Conservation (phyloP, 2,888 invertebrate genomes). For the Drosophila emarginata region DNA sequence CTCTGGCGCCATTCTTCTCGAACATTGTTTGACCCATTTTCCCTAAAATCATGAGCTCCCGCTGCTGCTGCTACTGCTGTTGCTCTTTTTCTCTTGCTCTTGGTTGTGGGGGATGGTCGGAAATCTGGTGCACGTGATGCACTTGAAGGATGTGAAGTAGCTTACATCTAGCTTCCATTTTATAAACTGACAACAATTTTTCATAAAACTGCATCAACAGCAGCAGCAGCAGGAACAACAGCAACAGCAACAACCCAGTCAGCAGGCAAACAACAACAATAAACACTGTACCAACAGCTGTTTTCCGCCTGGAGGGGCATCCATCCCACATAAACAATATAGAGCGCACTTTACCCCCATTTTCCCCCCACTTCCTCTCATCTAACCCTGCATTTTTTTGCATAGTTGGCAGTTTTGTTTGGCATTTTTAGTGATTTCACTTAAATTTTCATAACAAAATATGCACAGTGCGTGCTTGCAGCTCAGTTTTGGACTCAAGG, state of each 20-base stretch:
- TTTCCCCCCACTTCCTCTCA: background rate
- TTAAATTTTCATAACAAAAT: slow-evolving; percentile 79
- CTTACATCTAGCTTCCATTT: slow-evolving; percentile 58
- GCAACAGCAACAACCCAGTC: slow-evolving; percentile 8
- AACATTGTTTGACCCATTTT: slow-evolving; percentile 50
- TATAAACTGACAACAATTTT: slow-evolving; percentile 72
- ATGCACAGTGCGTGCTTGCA: slow-evolving; percentile 68
- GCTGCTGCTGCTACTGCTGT: background rate
- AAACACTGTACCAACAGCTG: slow-evolving; percentile 32
- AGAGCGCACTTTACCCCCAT: too few species aligned
- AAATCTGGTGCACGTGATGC: slow-evolving; percentile 51
- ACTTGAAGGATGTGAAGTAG: slow-evolving; percentile 53
- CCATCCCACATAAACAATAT: slow-evolving; percentile 6
- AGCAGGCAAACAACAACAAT: slow-evolving; percentile 2
- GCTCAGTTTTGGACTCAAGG: slow-evolving; percentile 42
- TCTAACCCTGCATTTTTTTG: slow-evolving; percentile 45
- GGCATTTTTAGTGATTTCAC: slow-evolving; percentile 80
- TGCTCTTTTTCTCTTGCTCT: background rate
- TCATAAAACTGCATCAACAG: slow-evolving; percentile 49
- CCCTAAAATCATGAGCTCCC: slow-evolving; percentile 26
- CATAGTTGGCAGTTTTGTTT: slow-evolving; percentile 66
- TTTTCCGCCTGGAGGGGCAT: slow-evolving; percentile 35
- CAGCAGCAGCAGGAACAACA: slow-evolving; percentile 32
- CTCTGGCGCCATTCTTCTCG: slow-evolving; percentile 8
- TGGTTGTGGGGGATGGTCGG: background rate